A percentile compares a stretch with the other conserved stretches of the same genome.
These are phyloP conservation scores for Rhynchophorus ferrugineus DNA, from an alignment of 1,140 invertebrate genomes.

Conservation along the genomic window DNA sequence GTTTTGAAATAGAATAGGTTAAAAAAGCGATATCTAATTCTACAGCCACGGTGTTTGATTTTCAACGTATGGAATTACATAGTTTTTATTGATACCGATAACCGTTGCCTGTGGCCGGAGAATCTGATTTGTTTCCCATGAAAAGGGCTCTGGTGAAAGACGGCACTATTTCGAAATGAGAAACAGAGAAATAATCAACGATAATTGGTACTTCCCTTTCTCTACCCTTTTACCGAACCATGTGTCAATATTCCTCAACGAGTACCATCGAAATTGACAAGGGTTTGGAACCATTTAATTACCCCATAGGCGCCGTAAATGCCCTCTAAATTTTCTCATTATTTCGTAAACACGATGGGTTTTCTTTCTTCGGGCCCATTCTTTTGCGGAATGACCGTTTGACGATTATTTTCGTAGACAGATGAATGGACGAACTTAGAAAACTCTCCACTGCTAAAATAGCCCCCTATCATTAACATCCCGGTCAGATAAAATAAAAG, in stretches of 20 bases:
- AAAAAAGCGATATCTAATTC: slow-evolving; percentile 20
- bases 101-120: slow-evolving; percentile 15
- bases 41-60: slow-evolving; percentile 6
- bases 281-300: slow-evolving; percentile 16
- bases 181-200: too few species aligned
- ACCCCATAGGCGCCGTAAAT: slow-evolving; percentile 11
- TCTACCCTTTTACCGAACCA: not conserved
- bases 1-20: slow-evolving; percentile 10
- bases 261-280: slow-evolving; percentile 16
- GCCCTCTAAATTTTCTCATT: slow-evolving; percentile 2
- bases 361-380: too few species aligned
- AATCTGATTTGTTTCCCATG: not conserved
- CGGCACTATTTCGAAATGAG: too few species aligned
- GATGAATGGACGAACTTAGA: not conserved
- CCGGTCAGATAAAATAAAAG: too few species aligned
- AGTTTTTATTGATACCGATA: slow-evolving; percentile 15
- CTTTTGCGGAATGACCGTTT: not conserved
- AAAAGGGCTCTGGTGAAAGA: too few species aligned
- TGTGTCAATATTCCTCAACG: not conserved
- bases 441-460: too few species aligned
- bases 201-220: too few species aligned
- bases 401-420: not conserved
- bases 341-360: not conserved
- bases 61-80: slow-evolving; percentile 24
- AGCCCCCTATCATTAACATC: too few species aligned